Conservation (phyloP, 2,888 invertebrate genomes). For the Hemistola chrysoprasaria region DNA sequence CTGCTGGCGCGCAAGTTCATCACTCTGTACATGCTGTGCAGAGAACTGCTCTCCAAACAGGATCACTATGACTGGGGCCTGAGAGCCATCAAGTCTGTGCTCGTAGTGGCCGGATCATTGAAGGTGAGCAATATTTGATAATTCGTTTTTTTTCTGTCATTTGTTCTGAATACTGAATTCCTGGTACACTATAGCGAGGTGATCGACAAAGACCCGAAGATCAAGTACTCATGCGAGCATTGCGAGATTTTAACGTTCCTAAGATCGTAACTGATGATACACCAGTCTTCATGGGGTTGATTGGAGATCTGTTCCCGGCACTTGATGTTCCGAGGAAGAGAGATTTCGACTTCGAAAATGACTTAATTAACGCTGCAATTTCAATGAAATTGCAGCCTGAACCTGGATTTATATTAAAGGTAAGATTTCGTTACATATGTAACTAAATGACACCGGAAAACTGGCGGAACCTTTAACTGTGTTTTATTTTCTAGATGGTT, state of each 20-base stretch:
- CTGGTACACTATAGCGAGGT: too few species aligned
- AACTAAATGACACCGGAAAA: too few species aligned
- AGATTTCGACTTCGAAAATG: conserved; percentile 91
- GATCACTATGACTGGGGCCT: conserved; percentile 99
- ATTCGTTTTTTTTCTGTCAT: too few species aligned
- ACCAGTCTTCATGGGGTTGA: conserved; percentile 96
- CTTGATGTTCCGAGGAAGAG: conserved; percentile 95
- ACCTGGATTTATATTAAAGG: conserved; percentile 92
- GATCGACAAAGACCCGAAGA: conserved; percentile 92
- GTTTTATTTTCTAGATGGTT: conserved; percentile 84
- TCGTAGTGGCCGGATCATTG: conserved; percentile 96
- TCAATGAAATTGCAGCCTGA: conserved; percentile 95
- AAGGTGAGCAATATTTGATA: too few species aligned
- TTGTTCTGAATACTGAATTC: background rate
- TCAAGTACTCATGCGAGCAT: conserved; percentile 95
- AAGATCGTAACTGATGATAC: conserved; percentile 97
- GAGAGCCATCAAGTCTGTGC: conserved; percentile 96
- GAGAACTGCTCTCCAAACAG: conserved; percentile 95
- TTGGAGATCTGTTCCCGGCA: conserved; percentile 96
- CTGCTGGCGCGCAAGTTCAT: conserved; percentile 96
- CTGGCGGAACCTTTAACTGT: too few species aligned
- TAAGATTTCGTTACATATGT: conserved; percentile 38
- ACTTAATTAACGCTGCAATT: conserved; percentile 88
- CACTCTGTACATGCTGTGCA: conserved; percentile 93
- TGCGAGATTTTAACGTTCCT: conserved; percentile 96